Evolutionary conservation across 2,888 invertebrate genomes (phyloP), one percentile per base, ranked within the genome.

Genomic region (Parasteatoda lunata): DNA sequence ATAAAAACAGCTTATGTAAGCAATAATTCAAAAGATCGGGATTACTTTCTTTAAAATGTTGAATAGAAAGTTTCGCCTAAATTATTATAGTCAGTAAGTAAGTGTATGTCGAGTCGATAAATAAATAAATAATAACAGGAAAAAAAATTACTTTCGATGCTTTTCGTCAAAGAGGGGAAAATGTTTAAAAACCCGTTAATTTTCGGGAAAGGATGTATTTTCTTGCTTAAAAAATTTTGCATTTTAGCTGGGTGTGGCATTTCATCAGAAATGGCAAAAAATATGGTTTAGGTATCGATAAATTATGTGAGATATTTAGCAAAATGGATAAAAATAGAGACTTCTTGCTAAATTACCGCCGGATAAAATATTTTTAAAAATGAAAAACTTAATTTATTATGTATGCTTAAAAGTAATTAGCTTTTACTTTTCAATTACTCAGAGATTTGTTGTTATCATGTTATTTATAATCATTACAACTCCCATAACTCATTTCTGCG

Each of bases 261-360:
- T 68, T 81, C 81, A 75, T 65, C 81, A 68, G 54, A 15, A 45
- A 47, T 30, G 9, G 48, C 47, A 75, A 81, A 81, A 81, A 81
- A 64, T 59, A 64, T 48, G 49, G 45, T 13, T 66, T 30, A 52
- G 49, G 51, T 65, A 9, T 52, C 73, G 81, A 81, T 81, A 73
- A 81, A 81, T 73, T 66, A 54, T n/a, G 13, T n/a, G 11, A 51
- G 68, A 51, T 30, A 66, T 77, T 52, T 77, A 49, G 13, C 52
- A 15, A 77, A 77, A 52, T 65, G 49, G 45, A 52, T 9, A 30
- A 80, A 52, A 48, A 72, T 15, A 70, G 49, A 71, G 11, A 79
- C 30, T 30, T 30, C 30, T 30, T 30, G 30, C 30, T 30, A 30
- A 30, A 30, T 30, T 30, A 30, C 30, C 30, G 30, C 30, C 2